These are phyloP conservation scores for Cyphomyrus plagiostoma DNA, from an alignment of 2,113 vertebrate genomes.

Conservation along the genomic window DNA sequence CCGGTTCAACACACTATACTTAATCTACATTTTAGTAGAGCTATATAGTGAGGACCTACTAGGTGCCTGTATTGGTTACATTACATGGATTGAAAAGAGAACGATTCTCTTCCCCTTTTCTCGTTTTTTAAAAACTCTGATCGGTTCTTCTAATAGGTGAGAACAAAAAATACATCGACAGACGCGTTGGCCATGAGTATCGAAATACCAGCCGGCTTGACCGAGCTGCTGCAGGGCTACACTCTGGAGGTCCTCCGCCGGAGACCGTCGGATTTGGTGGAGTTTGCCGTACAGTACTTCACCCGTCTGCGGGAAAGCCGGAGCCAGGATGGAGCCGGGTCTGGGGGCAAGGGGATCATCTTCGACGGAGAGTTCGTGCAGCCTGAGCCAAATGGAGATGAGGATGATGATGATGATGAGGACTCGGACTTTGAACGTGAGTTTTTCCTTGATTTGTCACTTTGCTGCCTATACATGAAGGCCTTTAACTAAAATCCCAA, in stretches of 20 bases:
- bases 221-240: constrained; percentile 92
- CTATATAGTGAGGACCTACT: background rate
- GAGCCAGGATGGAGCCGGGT: constrained; percentile 60
- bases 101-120: background rate
- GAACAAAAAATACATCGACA: background rate
- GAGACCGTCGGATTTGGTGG: constrained; percentile 84
- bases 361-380: constrained; percentile 74
- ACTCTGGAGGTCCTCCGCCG: constrained; percentile 92
- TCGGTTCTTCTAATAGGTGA: background rate
- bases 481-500: background rate
- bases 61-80: background rate
- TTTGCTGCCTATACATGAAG: background rate
- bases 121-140: background rate
- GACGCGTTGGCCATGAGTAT: constrained; percentile 73
- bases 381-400: constrained; percentile 78
- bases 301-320: constrained; percentile 75
- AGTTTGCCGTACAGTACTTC: constrained; percentile 94
- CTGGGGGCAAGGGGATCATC: constrained; percentile 58
- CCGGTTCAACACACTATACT: background rate
- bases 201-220: constrained; percentile 90
- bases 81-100: background rate
- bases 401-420: constrained; percentile 69
- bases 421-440: constrained; percentile 88
- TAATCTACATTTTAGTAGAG: background rate
- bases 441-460: constrained; percentile 33